These are phyloP conservation scores for Neodiprion fabricii DNA, from an alignment of 1,140 invertebrate species.

Conservation along the genomic window DNA sequence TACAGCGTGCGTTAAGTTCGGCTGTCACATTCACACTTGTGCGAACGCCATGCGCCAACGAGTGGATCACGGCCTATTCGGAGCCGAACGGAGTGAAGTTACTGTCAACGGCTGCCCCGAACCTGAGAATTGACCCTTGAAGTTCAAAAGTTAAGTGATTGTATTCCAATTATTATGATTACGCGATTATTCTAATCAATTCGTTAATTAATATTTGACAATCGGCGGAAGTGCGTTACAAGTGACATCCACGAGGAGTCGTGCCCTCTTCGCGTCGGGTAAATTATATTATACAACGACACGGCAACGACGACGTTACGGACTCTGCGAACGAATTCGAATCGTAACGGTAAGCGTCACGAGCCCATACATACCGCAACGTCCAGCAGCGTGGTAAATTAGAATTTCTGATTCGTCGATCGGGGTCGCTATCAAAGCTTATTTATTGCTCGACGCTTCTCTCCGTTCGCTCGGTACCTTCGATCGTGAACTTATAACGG, in stretches of 20 bases:
- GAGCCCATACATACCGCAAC: background rate
- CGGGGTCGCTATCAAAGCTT: background rate
- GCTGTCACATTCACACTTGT: background rate
- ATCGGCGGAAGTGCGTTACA: constrained; percentile 51
- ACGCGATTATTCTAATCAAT: constrained; percentile 46
- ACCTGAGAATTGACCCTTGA: constrained; percentile 48
- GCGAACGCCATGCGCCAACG: background rate
- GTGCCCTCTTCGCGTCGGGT: background rate
- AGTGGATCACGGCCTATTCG: background rate
- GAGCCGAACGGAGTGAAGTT: background rate
- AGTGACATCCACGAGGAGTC: background rate
- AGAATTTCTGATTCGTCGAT: constrained; percentile 1
- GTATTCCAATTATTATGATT: constrained; percentile 57
- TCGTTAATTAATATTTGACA: constrained; percentile 48
- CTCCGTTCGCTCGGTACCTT: too few relatives aligned
- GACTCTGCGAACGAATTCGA: background rate
- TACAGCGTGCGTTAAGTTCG: background rate
- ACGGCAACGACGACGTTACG: background rate
- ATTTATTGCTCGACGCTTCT: background rate
- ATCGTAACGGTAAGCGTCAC: background rate
- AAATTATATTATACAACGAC: background rate
- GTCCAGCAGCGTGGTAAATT: background rate
- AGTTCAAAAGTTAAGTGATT: constrained; percentile 45
- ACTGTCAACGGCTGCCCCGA: background rate
- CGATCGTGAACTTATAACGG: too few relatives aligned